Evolutionary conservation across 2,888 invertebrate genomes (phyloP).

Genomic region (Mechanitis messenoides): DNA sequence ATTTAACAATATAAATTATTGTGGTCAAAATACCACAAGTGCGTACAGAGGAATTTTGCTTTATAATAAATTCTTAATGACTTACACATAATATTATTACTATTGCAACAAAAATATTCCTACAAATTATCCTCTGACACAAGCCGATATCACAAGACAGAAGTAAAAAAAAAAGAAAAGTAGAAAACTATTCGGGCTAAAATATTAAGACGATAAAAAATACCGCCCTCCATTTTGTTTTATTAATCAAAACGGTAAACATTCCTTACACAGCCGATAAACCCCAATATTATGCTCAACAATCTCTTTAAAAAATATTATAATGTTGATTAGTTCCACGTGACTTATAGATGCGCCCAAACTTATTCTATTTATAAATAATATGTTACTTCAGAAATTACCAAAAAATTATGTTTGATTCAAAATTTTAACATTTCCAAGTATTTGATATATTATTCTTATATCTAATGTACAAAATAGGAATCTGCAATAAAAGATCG

Average conservation of each 20-base stretch:
- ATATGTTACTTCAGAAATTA: slow-evolving; percentile 47
- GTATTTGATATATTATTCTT: slow-evolving; percentile 54
- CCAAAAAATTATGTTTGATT: slow-evolving; percentile 40
- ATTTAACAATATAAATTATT: slow-evolving; percentile 46
- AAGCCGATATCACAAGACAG: slow-evolving; percentile 47
- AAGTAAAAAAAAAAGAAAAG: slow-evolving; percentile 32
- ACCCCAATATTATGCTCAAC: slow-evolving; percentile 12
- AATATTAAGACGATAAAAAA: slow-evolving; percentile 29
- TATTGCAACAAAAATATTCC: slow-evolving; percentile 37
- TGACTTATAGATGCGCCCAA: slow-evolving; percentile 40
- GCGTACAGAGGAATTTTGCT: slow-evolving; percentile 31
- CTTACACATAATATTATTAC: slow-evolving; percentile 27
- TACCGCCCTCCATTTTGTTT: slow-evolving; percentile 7
- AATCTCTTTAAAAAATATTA: slow-evolving; percentile 12
- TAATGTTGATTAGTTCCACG: slow-evolving; percentile 11
- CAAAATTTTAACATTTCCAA: slow-evolving; percentile 30
- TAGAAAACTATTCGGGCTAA: slow-evolving; percentile 28
- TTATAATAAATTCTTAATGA: slow-evolving; percentile 15
- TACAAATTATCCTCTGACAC: slow-evolving; percentile 37
- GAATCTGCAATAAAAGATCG: slow-evolving; percentile 70
- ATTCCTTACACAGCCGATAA: slow-evolving; percentile 20
- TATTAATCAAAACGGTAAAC: slow-evolving; percentile 16
- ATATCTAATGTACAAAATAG: slow-evolving; percentile 68
- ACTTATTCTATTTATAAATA: slow-evolving; percentile 54
- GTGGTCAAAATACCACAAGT: slow-evolving; percentile 37